Base-by-base conservation (phyloP, 1,140 invertebrate species). In the Harpegnathos saltator region DNA sequence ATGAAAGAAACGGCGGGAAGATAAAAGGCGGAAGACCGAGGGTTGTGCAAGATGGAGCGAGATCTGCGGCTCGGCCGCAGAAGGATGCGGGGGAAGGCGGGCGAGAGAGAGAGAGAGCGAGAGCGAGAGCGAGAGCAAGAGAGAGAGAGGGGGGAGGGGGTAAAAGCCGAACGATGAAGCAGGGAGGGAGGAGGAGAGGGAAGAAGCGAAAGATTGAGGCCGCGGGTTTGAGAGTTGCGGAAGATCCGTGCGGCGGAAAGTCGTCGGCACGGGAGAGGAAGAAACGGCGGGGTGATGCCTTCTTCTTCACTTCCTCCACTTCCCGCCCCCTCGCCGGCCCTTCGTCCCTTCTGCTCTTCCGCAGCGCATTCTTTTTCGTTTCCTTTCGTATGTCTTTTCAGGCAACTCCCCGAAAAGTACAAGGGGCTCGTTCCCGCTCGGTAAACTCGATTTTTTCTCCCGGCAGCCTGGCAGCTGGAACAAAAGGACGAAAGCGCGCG, bases 371-470 rank as follows among this genome's bases (percentile, higher is more conserved):
- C 9, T 26, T 54, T 58, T 59, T 44, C 38, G 38, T 17, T 14
- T 33, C 17, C 26, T 14, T 66, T n/a, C 26, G 62, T 72, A 22
- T 72, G 44, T 63, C 52, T 44, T 81, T 33, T 15, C 66, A n/a
- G 14, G 15, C 15, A 9, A 71, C 24, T 17, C 12, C 54, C 52
- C 54, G 54, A 81, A 59, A 81, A 61, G 54, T 72, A 61, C 77
- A 61, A 77, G 66, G 22, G 68, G 1, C 7, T 66, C 24, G 44
- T 66, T 66, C n/a, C 44, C n/a, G 44, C 11, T 80, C 38, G 22
- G 33, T n/a, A 81, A 81, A 81, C 77, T 81, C 38, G 26, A 81
- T 81, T 72, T 26, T 78, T 71, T 58, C 54, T 24, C 22, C 22
- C 33, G 38, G 65, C 33, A 24, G 65, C 54, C 38, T 11, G 11